Percentiles rank a stretch among this genome's conserved stretches.
These are phyloP conservation scores for Anguilla pacifica DNA, from an alignment of 2,797 vertebrate genomes.

Conservation along the genomic window DNA sequence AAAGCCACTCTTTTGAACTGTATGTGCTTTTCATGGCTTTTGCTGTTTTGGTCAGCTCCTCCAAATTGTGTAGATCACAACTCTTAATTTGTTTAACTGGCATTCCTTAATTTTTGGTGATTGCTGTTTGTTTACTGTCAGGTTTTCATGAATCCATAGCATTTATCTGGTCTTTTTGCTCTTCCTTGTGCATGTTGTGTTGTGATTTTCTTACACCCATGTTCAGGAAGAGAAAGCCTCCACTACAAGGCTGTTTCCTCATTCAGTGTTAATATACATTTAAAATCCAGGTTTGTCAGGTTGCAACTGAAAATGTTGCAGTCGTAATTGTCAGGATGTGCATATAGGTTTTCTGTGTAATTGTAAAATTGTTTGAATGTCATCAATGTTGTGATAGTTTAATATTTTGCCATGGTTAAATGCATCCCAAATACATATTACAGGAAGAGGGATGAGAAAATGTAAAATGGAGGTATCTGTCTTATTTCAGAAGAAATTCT, in stretches of 20 bases:
- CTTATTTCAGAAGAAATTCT: conserved; percentile 3
- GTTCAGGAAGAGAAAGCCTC: background rate
- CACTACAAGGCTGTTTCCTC: background rate
- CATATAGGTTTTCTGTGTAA: background rate
- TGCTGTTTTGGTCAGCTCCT: background rate
- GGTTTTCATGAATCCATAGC: background rate
- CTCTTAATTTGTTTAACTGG: background rate
- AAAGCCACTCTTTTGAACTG: background rate
- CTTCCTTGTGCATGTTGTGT: background rate
- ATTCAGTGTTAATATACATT: background rate
- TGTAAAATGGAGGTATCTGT: conserved; percentile 8
- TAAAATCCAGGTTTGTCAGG: background rate
- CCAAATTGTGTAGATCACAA: background rate
- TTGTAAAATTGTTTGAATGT: background rate
- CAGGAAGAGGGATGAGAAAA: background rate
- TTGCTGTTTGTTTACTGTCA: background rate
- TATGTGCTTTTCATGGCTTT: background rate
- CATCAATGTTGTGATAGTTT: background rate
- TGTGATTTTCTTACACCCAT: background rate
- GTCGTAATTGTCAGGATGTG: background rate
- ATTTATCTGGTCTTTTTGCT: background rate
- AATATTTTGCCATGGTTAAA: background rate
- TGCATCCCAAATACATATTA: background rate
- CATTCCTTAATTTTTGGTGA: background rate
- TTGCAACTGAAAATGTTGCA: background rate